Evolutionary conservation across 2,797 vertebrate species (phyloP).

Genomic region (Ispidina picta): DNA sequence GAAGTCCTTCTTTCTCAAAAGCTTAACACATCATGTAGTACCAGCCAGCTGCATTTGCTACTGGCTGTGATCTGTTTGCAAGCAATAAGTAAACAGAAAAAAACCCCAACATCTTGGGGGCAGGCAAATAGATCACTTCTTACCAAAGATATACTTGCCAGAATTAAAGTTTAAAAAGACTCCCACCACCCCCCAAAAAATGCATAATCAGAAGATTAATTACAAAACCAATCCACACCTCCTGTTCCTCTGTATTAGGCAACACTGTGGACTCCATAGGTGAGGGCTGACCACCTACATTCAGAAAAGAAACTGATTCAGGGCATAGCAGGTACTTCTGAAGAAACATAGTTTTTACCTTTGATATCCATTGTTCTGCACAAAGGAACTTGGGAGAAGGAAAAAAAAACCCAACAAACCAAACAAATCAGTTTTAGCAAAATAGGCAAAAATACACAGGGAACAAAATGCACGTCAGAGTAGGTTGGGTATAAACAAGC

Average conservation of each 20-base stretch:
- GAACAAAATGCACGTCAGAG: fast-evolving
- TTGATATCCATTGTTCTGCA: neutral
- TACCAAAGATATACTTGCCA: neutral
- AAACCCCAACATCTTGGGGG: neutral
- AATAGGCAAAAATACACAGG: neutral
- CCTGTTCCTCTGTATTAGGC: neutral
- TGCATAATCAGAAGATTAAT: neutral
- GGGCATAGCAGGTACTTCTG: neutral
- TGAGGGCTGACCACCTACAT: neutral
- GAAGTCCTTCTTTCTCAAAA: neutral
- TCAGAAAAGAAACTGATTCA: neutral
- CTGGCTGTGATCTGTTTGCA: neutral
- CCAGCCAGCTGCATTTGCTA: fast-evolving
- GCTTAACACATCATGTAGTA: fast-evolving
- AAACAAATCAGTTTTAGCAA: neutral
- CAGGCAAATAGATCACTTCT: neutral
- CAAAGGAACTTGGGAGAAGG: neutral
- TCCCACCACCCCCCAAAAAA: no score
- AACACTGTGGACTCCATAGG: slow-evolving; percentile 5
- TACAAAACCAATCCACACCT: slow-evolving; percentile 8
- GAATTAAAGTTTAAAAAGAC: neutral
- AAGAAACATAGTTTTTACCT: neutral
- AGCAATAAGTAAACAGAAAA: neutral
- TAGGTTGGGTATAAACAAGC: fast-evolving
- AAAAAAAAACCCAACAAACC: no score